Base-by-base conservation (phyloP, 1,140 invertebrate genomes). In the Nasonia giraulti region DNA sequence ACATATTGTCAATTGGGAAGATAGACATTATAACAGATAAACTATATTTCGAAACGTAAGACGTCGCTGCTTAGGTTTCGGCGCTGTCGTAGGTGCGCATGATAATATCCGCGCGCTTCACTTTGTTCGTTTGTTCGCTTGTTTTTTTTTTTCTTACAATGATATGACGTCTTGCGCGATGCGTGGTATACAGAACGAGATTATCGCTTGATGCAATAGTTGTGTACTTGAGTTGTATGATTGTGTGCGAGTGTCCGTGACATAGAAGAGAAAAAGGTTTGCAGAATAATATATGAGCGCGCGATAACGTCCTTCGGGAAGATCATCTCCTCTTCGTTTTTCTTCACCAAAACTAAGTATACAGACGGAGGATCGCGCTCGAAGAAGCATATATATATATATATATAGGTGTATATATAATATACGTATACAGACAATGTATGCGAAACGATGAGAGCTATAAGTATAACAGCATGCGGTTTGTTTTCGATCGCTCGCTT, bases 1-100 rank as follows among this genome's bases (percentile, higher is more conserved):
- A 90, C 90, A 91, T 91, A 91, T 91, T 91, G 91, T 91, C 91
- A 91, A 91, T 85, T 91, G 88, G 90, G 88, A 88, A 89, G 86
- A 91, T 91, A 91, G 88, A 91, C 89, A 91, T 91, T 91, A 90
- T 90, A 91, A 91, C 88, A 91, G 85, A 91, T 91, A 90, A 91
- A 91, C 90, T 91, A 91, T 91, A 91, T 91, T 90, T 89, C 82
- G 86, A 91, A 91, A 90, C 89, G 86, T 90, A 90, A 88, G 88
- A 82, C 74, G 80, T 82, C 80, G 84, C 75, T 82, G 73, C 33
- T 85, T 85, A 69, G 68, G 27, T 81, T 85, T 75, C 69, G 79
- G 73, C 71, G 73, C 37, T 81, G 40, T 44, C 40, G 40, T 10
- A 2, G 14, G 23, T 84, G 37, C 23, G 27, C 78, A 69, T 71